phyloP scores from a whole-genome alignment of 2,888 invertebrate genomes.

The Scotopteryx bipunctaria region DNA sequence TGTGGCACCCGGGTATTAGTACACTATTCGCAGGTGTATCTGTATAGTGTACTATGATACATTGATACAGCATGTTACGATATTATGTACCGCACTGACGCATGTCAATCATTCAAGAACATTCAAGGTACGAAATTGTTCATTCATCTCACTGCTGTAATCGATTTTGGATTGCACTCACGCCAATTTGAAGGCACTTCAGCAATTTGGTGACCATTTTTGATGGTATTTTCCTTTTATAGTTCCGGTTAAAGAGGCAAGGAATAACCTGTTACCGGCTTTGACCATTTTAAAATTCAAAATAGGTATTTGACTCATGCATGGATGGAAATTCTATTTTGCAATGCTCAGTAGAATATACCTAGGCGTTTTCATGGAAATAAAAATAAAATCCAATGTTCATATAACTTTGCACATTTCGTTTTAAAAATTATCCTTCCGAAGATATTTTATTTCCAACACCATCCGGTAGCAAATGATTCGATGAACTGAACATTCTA shows the following conservation, averaged over 20 bases:
- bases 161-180: constrained; percentile 16
- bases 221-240: constrained; percentile 9
- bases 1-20: too few relatives aligned
- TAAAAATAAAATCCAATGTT: too few relatives aligned
- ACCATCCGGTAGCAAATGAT: constrained; percentile 11
- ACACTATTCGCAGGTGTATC: too few relatives aligned
- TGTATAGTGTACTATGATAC: too few relatives aligned
- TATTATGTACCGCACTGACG: background rate
- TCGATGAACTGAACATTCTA: constrained; percentile 37
- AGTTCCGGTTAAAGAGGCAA: background rate
- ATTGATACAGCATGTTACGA: too few relatives aligned
- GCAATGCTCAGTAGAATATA: too few relatives aligned
- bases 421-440: background rate
- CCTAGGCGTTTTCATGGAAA: too few relatives aligned
- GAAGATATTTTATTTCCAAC: background rate
- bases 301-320: too few relatives aligned
- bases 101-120: constrained; percentile 13
- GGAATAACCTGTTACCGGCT: background rate
- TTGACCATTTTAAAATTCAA: too few relatives aligned
- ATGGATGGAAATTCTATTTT: too few relatives aligned
- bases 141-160: constrained; percentile 21
- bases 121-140: constrained; percentile 3
- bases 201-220: background rate
- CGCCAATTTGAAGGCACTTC: constrained; percentile 7
- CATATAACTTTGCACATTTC: too few relatives aligned